Base-by-base conservation (phyloP, 2,113 vertebrate species). In the Urocynchramus pylzowi region DNA sequence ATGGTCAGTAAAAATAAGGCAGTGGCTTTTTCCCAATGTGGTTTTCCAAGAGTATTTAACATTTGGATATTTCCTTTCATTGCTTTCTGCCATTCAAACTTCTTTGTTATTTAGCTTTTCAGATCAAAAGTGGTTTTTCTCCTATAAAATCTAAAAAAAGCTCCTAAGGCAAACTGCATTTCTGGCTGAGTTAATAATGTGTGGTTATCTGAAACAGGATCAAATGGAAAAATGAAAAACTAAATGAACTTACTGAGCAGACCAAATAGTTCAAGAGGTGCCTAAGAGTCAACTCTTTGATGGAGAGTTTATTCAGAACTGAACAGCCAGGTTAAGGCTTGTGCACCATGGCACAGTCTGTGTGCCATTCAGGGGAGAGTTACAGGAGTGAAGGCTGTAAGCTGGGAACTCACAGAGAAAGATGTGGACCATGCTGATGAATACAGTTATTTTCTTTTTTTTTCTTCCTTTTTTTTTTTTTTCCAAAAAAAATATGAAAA, bases 31-130 rank as follows among this genome's bases (percentile, higher is more conserved):
- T 67, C 56, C 71, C 49, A 49, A 1, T 89, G 91, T 69, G 87
- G 16, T 93, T 96, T 96, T 82, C 35, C 60, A 76, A 82, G 52
- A 59, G 22, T 69, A 41, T 73, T 94, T 95, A 88, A 67, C 53
- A 79, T 84, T 71, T 81, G 24, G 49, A 41, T 89, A 93, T 92
- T 95, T 95, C 80, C 80, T 92, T 94, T 95, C 77, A 88, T 54
- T 80, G 78, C 14, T 86, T 91, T 92, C 86, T 87, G 19, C 27
- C 56, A 52, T 50, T 83, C 18, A 73, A 67, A 56, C 2, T 8
- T 47, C 61, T 87, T 86, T 88, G 19, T 79, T 85, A 80, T 53
- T 94, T 61, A 76, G 61, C 27, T 77, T 90, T 90, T 83, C 28
- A 84, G 47, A 83, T 50, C 45, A 90, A 53, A 97, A 67, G 24